Base-by-base conservation (phyloP, 2,113 vertebrate genomes). In the Ibidorhyncha struthersii region DNA sequence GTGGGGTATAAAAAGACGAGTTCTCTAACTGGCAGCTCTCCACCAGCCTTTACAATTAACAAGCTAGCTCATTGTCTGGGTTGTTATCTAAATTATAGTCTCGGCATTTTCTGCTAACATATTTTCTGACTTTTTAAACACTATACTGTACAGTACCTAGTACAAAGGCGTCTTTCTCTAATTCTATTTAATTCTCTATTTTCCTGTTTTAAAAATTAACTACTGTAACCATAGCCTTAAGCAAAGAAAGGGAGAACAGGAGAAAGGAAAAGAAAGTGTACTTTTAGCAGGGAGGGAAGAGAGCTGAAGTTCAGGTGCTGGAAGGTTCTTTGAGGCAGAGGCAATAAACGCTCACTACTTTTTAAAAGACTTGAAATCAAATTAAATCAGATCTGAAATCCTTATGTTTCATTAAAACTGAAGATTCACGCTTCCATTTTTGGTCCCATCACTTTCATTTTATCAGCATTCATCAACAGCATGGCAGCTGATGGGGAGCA, bases 31-130 rank as follows among this genome's bases (percentile, higher is more conserved):
- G 96, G 95, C 95, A 97, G 74, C 83, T 95, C 92, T 93, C 97
- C 96, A 96, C 52, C 23, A 77, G 71, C 89, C 97, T 97, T 94
- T 90, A 97, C 97, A 96, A 96, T 95, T 92, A 97, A 98, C 93
- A 97, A 86, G 62, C 90, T 62, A 91, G 85, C 61, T 82, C 82
- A 96, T 81, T 95, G 93, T 97, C 97, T 90, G 82, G 59, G 83
- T 77, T 97, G 90, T 97, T 98, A 96, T 97, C 96, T 96, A 97
- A 98, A 98, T 98, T 97, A 97, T 85, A 98, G 96, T 88, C 82
- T 81, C 83, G 92, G 95, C 94, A 97, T 91, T 96, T 96, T 96
- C 93, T 96, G 74, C 90, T 93, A 98, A 97, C 66, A 41, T 95
- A 96, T 97, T 97, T 92, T 96, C 95, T 96, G 90, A 96, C 43